Conservation (phyloP, 53 echinoderm and acorn worm species). For the Holothuria leucospilota region DNA sequence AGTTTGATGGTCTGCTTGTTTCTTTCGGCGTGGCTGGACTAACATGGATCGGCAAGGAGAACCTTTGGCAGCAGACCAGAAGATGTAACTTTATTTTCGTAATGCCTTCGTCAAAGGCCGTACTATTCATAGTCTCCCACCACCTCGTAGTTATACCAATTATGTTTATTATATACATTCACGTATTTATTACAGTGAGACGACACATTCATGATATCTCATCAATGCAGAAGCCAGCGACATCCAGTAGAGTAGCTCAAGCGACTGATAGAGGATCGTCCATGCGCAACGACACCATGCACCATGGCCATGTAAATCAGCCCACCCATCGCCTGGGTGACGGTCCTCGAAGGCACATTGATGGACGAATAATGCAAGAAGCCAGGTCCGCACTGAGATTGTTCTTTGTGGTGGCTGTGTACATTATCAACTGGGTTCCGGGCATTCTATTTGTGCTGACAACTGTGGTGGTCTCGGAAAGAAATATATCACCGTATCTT, state of each 20-base stretch:
- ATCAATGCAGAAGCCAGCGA: neutral
- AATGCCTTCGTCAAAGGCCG: neutral
- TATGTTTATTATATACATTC: neutral
- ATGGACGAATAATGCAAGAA: neutral
- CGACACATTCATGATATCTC: neutral
- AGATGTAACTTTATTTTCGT: neutral
- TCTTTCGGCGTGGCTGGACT: neutral
- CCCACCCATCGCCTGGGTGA: too few relatives aligned
- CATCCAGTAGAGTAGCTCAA: too few relatives aligned
- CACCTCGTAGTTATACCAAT: neutral
- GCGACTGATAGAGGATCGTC: too few relatives aligned
- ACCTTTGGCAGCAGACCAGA: neutral
- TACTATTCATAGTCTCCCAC: neutral
- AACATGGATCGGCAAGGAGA: neutral
- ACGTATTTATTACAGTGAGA: neutral
- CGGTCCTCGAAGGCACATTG: neutral
- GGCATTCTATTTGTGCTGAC: neutral
- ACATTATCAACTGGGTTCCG: slow-evolving; percentile 16
- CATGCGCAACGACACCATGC: too few relatives aligned
- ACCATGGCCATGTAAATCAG: too few relatives aligned
- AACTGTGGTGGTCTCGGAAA: neutral
- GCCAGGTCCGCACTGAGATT: slow-evolving; percentile 5
- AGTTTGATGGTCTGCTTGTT: neutral
- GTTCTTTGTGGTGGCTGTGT: neutral
- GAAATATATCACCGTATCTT: neutral